Evolutionary conservation across 2,113 vertebrate genomes (phyloP).

Genomic region (Setophaga kirtlandii): DNA sequence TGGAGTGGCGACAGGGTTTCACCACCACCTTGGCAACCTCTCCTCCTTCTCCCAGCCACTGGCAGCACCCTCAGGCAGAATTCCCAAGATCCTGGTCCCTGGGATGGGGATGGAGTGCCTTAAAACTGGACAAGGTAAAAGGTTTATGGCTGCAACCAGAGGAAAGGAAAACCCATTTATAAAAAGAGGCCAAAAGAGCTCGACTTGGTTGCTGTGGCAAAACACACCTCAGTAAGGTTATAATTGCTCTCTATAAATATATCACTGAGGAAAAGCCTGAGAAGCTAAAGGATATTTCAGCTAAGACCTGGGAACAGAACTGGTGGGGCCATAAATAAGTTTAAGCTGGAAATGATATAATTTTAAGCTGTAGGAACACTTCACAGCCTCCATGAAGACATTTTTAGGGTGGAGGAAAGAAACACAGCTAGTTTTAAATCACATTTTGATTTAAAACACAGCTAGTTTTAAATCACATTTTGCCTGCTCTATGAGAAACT

Average conservation of each 20-base stretch:
- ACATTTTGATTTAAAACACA: background rate
- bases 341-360: background rate
- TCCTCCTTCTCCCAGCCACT: background rate
- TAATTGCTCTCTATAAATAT: background rate
- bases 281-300: background rate
- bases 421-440: background rate
- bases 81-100: too few species aligned
- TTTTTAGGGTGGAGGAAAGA: background rate
- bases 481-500: background rate
- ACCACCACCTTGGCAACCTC: background rate
- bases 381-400: background rate
- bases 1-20: background rate
- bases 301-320: background rate
- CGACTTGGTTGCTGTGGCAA: background rate
- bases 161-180: background rate
- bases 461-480: background rate
- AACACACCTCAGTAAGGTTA: background rate
- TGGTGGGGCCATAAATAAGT: background rate
- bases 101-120: background rate
- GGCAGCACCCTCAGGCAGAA: background rate
- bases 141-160: background rate
- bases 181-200: background rate
- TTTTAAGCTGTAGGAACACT: background rate
- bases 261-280: background rate
- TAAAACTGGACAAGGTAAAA: background rate